Evolutionary conservation across 2,797 vertebrate genomes (phyloP), one percentile per base, ranked within the genome.

Genomic region (Florisuga fusca): DNA sequence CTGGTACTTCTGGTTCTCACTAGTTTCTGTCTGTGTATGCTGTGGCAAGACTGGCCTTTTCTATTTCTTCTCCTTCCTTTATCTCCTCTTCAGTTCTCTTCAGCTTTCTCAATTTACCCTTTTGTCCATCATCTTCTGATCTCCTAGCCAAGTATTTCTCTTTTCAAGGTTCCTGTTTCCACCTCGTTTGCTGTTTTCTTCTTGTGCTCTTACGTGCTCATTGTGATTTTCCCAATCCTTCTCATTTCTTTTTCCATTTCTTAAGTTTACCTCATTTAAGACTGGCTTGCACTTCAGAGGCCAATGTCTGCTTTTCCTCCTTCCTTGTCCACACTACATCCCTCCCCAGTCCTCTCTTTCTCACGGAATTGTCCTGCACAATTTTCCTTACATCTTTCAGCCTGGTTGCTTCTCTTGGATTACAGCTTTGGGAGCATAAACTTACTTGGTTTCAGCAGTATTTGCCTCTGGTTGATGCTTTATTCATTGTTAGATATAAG

Each of bases 341-440:
- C 7, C 2, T 87, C 3, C 8, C 3, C 15, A n/a, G 15, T 27
- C 4, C 69, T 89, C 27, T 17, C 7, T 72, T 83, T 55, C 10
- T 48, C 4, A 0, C 26, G 41, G 64, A 57, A 25, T 50, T 27
- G 21, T 73, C 7, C 4, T 68, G 41, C 25, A 10, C 0, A 0
- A 9, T 74, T 83, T 61, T 82, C n/a, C 45, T 72, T 62, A 1
- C 3, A 11, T 33, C 19, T 59, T 54, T 36, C 38, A 92, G 11
- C 34, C 27, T 51, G 12, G 7, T 45, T 83, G 53, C 58, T 43
- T 66, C 2, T 78, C 74, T 76, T 79, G 25, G 26, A 26, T 75
- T 79, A 34, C 20, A 85, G 29, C 33, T 77, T 77, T 78, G 57
- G 31, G 53, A 90, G 33, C 36, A 48, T 71, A 59, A 72, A 29